Evolutionary conservation across 2,888 invertebrate genomes (phyloP), one percentile per base, ranked within the genome.

Genomic region (Drosophila nr. medialis): DNA sequence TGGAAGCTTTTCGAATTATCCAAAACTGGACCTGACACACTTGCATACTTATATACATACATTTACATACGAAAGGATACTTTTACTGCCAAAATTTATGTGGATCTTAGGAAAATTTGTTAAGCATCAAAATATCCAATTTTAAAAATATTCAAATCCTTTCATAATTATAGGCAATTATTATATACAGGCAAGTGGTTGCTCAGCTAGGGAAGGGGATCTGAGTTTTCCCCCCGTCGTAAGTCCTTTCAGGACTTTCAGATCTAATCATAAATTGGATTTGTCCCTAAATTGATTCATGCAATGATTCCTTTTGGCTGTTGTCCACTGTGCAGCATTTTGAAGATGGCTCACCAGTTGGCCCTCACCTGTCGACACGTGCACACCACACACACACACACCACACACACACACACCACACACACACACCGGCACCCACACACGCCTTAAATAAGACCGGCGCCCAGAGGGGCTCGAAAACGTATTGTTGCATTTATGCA

Each of bases 401-500:
- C 21, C 21, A 11, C 11, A 21, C 48, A 34, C 34, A 24, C 29
- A 42, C 45, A 38, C n/a, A 18, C 11, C 18, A n/a, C n/a, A n/a
- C 45, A 45, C 36, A 62, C 48, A 55, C 45, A 64, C 4, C 21
- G 42, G 21, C 11, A 21, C 48, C 29, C 34, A 24, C 29, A 42
- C 45, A 38, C n/a, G 27, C 11, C 18, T 27, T 29, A n/a, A 53
- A 18, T 34, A 15, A 59, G 11, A 64, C 51, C 55, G 66, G 50
- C 63, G 71, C 50, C 42, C 61, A 55, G 56, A 42, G 50, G 53
- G 53, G 78, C 66, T 55, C 61, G 40, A 42, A 58, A 75, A 64
- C 79, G 85, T 83, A 87, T 87, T 89, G 81, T 81, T 85, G 86
- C 89, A 85, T 81, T 84, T 85, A 81, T 89, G 91, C 91, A 90